Conservation (phyloP, 2,113 vertebrate genomes). For the Lycocorax pyrrhopterus region DNA sequence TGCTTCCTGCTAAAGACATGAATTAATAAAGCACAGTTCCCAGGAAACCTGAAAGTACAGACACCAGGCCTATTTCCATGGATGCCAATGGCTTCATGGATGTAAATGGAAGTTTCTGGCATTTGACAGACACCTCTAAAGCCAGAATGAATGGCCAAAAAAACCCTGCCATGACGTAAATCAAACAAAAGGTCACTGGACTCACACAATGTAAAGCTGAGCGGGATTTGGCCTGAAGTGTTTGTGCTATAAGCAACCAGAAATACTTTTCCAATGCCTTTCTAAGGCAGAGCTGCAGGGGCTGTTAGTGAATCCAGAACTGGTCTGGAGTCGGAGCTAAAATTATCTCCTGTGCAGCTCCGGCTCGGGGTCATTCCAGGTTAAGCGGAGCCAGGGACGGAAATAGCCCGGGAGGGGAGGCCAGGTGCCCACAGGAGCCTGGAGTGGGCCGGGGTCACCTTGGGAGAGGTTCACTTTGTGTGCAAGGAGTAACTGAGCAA, state of each 20-base stretch:
- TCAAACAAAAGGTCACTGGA: constrained; percentile 23
- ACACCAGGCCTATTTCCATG: not conserved
- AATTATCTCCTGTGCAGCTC: not conserved
- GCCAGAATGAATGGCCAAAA: not conserved
- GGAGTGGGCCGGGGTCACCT: not conserved
- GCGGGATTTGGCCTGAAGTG: not conserved
- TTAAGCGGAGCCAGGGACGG: not conserved
- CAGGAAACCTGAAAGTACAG: constrained; percentile 46
- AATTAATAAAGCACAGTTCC: constrained; percentile 57
- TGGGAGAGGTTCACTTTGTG: not conserved
- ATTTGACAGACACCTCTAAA: not conserved
- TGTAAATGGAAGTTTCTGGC: constrained; percentile 9
- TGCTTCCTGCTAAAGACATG: constrained; percentile 11
- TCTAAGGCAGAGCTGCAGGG: not conserved
- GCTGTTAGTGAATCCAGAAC: not conserved
- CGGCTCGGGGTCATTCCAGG: not conserved
- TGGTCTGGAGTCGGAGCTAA: not conserved
- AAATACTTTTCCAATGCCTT: not conserved
- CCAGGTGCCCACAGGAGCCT: not conserved
- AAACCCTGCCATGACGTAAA: not conserved
- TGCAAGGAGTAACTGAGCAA: not conserved
- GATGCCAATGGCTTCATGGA: not conserved
- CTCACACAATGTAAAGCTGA: not conserved
- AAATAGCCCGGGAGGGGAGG: not conserved
- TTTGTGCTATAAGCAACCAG: not conserved